These are phyloP conservation scores for Cladopsammia gracilis DNA, from an alignment of 64 coral and sea anemone genomes.

Conservation along the genomic window DNA sequence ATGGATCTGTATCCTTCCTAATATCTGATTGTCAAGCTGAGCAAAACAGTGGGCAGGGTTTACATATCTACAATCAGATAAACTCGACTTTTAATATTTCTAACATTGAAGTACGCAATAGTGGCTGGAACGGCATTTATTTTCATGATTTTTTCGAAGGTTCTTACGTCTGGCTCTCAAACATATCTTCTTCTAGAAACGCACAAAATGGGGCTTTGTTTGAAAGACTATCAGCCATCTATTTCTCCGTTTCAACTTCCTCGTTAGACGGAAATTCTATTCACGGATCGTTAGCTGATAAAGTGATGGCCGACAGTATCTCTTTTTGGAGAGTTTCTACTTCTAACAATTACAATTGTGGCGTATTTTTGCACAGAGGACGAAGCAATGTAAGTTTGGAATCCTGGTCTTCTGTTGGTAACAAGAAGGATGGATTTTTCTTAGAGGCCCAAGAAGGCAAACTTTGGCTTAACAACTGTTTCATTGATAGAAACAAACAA, in stretches of 20 bases:
- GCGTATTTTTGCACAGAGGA: slow-evolving; percentile 52
- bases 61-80: slow-evolving; percentile 9
- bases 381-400: slow-evolving; percentile 11
- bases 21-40: neutral
- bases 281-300: slow-evolving; percentile 37
- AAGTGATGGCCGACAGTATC: slow-evolving; percentile 38
- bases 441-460: slow-evolving; percentile 62
- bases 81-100: slow-evolving; percentile 4
- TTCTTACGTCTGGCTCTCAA: slow-evolving; percentile 18
- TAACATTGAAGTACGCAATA: neutral
- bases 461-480: slow-evolving; percentile 37
- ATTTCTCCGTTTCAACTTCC: slow-evolving; percentile 8
- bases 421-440: slow-evolving; percentile 51
- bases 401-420: slow-evolving; percentile 32
- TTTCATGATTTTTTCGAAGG: slow-evolving; percentile 23
- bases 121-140: slow-evolving; percentile 8
- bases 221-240: slow-evolving; percentile 3
- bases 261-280: slow-evolving; percentile 34
- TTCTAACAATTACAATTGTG: slow-evolving; percentile 32
- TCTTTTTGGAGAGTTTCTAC: neutral
- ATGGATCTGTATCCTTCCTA: neutral
- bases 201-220: slow-evolving; percentile 10
- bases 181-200: slow-evolving; percentile 2
- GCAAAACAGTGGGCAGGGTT: neutral
- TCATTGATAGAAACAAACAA: slow-evolving; percentile 7